Evolutionary conservation across 2,888 invertebrate genomes (phyloP).

Genomic region (Chirona hameri): DNA sequence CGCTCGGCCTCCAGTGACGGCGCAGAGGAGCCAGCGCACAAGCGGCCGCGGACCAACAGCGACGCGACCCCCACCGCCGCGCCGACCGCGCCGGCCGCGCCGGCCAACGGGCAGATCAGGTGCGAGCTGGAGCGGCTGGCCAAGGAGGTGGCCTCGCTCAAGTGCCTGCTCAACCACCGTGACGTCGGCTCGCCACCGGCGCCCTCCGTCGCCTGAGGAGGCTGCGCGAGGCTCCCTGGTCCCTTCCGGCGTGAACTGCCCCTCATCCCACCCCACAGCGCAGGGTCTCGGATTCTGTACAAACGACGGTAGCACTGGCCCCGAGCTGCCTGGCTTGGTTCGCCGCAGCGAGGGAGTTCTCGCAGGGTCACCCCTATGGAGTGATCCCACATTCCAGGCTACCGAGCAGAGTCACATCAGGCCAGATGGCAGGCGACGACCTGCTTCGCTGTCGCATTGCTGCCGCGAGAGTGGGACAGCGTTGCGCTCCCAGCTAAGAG

Average conservation of each 20-base stretch:
- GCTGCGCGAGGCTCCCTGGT: neutral
- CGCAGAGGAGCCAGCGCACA: slow-evolving; percentile 34
- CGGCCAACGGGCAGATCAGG: slow-evolving; percentile 40
- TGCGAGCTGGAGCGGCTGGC: slow-evolving; percentile 82
- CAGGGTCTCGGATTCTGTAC: neutral
- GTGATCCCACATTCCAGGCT: no score
- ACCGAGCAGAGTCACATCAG: no score
- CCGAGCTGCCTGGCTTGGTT: neutral
- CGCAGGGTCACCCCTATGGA: no score
- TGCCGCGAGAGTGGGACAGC: no score
- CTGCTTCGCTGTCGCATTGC: no score
- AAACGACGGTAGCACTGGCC: neutral
- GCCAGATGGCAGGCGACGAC: no score
- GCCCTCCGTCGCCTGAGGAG: neutral
- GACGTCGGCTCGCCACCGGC: neutral
- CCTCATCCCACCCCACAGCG: no score
- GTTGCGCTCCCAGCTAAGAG: no score
- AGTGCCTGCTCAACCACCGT: slow-evolving; percentile 49
- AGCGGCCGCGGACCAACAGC: neutral
- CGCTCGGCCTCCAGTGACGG: slow-evolving; percentile 36
- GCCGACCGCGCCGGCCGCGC: slow-evolving; percentile 23
- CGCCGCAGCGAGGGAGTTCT: neutral
- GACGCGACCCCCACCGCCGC: slow-evolving; percentile 29
- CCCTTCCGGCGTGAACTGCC: no score
- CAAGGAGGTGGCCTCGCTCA: slow-evolving; percentile 84